These are phyloP conservation scores for Tricholauxania praeusta DNA, from an alignment of 2,888 invertebrate genomes.

Conservation along the genomic window DNA sequence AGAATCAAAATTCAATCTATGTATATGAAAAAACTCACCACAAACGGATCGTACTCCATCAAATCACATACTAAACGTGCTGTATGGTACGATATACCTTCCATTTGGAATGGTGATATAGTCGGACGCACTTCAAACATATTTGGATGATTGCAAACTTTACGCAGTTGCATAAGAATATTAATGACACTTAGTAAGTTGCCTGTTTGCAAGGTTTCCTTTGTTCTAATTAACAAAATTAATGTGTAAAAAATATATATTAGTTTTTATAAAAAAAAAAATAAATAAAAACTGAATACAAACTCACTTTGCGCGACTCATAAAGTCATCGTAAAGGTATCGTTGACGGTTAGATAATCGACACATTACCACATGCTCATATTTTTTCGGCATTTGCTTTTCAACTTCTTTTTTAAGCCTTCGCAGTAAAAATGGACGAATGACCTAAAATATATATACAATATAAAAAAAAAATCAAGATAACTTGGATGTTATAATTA, in stretches of 20 bases:
- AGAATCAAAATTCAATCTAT: slow-evolving; percentile 2
- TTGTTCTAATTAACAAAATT: slow-evolving; percentile 75
- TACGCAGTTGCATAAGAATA: slow-evolving; percentile 95
- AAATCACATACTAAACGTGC: slow-evolving; percentile 80
- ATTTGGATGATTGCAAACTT: slow-evolving; percentile 98
- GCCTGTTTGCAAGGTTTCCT: slow-evolving; percentile 91
- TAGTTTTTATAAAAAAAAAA: background rate
- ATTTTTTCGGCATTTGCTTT: slow-evolving; percentile 97
- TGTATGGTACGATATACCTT: slow-evolving; percentile 77
- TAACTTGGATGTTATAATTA: no score
- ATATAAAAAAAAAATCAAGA: background rate
- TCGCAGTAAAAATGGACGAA: slow-evolving; percentile 92
- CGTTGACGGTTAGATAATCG: slow-evolving; percentile 95
- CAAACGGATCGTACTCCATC: slow-evolving; percentile 80
- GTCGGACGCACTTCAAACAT: slow-evolving; percentile 97
- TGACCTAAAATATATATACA: slow-evolving; percentile 72
- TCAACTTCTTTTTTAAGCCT: slow-evolving; percentile 95
- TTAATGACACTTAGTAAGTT: slow-evolving; percentile 96
- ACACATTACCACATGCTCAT: slow-evolving; percentile 95
- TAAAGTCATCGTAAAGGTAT: slow-evolving; percentile 98
- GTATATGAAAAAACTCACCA: slow-evolving; percentile 69
- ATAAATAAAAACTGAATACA: slow-evolving; percentile 37
- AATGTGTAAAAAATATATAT: slow-evolving; percentile 5
- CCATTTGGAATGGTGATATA: slow-evolving; percentile 92
- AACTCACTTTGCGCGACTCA: slow-evolving; percentile 92